Evolutionary conservation across 2,888 invertebrate species (phyloP), one percentile per base, ranked within the genome.

Genomic region (Rhaphigaster nebulosa): DNA sequence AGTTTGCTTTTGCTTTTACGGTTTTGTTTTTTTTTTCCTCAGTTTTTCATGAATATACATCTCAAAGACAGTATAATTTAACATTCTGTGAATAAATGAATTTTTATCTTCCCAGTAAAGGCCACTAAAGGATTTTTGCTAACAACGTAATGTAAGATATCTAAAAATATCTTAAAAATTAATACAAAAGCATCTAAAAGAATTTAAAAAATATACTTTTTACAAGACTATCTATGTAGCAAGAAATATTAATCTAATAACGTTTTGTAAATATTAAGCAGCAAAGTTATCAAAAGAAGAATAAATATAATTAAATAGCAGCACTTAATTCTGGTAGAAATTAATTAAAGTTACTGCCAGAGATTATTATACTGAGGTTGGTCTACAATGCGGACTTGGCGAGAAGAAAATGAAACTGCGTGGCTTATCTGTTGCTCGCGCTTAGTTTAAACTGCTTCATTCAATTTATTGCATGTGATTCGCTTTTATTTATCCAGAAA

Each of bases 381-480:
- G 34, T 6, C 34, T 20, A 34, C 20, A 38, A 38, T 34, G 70
- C 38, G 29, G 34, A 76, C 70, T 76, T 76, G 23, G 70, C 38
- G 38, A 76, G 70, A 76, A 38, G 34, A 76, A 76, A 76, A 76
- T 76, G 70, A 76, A 38, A 76, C 70, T 34, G 70, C 34, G 34
- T 76, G 70, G 70, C 70, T 76, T 76, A 76, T 76, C 70, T 76
- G 23, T 20, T 5, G 2, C 65, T 76, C 38, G 12, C 38, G 6
- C 70, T 76, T 76, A 38, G 70, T 76, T 34, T 76, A 76, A 76
- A 76, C 70, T 76, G 70, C 70, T 34, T 20, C 70, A 8, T 76
- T 29, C 20, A 23, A 76, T 38, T 76, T 38, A 29, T 38, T 38
- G 29, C 38, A 1, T 38, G 15, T 38, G 38, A 23, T 76, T 38